Percentiles rank a stretch among this genome's conserved stretches.
Evolutionary conservation across 1,140 invertebrate genomes (phyloP).

Genomic region (Drosophila miranda): DNA sequence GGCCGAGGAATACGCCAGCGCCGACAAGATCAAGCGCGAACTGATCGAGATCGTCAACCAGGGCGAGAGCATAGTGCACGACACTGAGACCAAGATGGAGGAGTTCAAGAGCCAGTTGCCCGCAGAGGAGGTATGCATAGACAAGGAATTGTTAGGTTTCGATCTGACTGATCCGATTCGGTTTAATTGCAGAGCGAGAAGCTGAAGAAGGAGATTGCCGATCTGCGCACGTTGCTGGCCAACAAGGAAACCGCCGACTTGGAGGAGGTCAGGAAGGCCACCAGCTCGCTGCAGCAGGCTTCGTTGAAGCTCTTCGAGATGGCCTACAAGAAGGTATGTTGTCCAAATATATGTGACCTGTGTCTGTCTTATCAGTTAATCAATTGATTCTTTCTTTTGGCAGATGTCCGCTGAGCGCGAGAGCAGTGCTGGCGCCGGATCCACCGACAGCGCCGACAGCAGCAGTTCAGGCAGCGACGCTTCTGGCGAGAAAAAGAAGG

Average conservation of each 20-base stretch:
- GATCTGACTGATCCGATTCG: slow-evolving; percentile 28
- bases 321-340: slow-evolving; percentile 98
- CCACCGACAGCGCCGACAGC: slow-evolving; percentile 67
- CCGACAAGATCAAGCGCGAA: slow-evolving; percentile 96
- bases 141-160: fast-evolving
- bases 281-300: slow-evolving; percentile 95
- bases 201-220: slow-evolving; percentile 92
- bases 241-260: slow-evolving; percentile 95
- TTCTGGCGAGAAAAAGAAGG: slow-evolving; percentile 84
- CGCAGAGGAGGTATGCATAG: slow-evolving; percentile 90
- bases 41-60: slow-evolving; percentile 97
- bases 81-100: slow-evolving; percentile 99
- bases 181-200: slow-evolving; percentile 89
- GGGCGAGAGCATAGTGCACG: slow-evolving; percentile 98
- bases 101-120: slow-evolving; percentile 98
- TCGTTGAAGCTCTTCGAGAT: slow-evolving; percentile 99
- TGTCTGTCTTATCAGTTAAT: not conserved
- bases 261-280: slow-evolving; percentile 94
- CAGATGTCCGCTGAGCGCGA: slow-evolving; percentile 91
- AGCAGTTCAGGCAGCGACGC: slow-evolving; percentile 77
- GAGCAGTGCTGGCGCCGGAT: slow-evolving; percentile 74
- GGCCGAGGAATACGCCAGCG: slow-evolving; percentile 97
- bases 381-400: slow-evolving; percentile 15
- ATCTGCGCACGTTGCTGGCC: slow-evolving; percentile 91
- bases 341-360: fast-evolving